Evolutionary conservation across 2,113 vertebrate species (phyloP), one percentile per base, ranked within the genome.

Genomic region (Rhadina sibilatrix): DNA sequence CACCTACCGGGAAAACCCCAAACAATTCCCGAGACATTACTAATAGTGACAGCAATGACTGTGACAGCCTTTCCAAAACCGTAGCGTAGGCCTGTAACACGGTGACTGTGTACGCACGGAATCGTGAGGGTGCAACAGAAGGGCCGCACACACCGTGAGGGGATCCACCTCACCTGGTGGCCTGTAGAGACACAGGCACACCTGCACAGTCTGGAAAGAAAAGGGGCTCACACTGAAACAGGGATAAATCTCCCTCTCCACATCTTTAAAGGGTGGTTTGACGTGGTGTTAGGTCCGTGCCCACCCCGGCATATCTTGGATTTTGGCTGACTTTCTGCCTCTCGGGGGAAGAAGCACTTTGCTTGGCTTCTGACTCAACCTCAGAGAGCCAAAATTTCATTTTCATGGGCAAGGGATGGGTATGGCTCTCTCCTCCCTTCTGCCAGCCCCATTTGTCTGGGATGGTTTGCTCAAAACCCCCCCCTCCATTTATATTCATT

Each of bases 301-400:
- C 27, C 27, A 52, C 61, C 31, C 61, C 0, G 0, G 22, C 2
- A 0, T 11, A 8, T 23, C 40, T 47, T 6, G 0, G 35, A 11
- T 69, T 65, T 3, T 2, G 54, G 42, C 17, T n/a, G 38, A 52
- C 31, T 49, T 56, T 30, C 33, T 57, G 54, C 23, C 57, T 83
- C 30, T 50, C 2, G 0, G 8, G 35, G 14, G 13, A 33, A 35
- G 37, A 84, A 78, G 60, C 13, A 5, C 61, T 90, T 80, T 53
- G 7, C 33, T 40, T 52, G 37, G 33, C 37, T 35, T 44, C 47
- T 49, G 52, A 35, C 38, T 63, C 52, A 31, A 1, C 40, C 23
- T n/a, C 66, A 66, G 28, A 59, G 71, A 54, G 13, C 28, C 63
- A 37, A 49, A 76, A 68, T 68, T 23, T 49, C 46, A 11, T 1